phyloP scores from a whole-genome alignment of 2,888 invertebrate species.

The Drosophila ezoana region DNA sequence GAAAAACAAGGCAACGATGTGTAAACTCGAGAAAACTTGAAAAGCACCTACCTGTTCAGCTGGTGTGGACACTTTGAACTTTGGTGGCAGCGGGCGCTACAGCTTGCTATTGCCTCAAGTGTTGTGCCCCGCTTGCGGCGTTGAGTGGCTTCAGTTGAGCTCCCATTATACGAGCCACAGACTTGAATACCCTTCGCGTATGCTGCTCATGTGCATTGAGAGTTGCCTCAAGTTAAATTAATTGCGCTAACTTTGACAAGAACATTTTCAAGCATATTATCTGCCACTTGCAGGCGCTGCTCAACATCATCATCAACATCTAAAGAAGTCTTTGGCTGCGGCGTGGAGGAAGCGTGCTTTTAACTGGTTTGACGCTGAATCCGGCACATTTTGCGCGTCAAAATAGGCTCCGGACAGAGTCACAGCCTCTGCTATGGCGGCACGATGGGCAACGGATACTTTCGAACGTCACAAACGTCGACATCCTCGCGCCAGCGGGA shows the following conservation, averaged over 20 bases:
- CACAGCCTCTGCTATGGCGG: slow-evolving; percentile 86
- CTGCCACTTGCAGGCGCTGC: slow-evolving; percentile 57
- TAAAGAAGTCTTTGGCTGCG: slow-evolving; percentile 5
- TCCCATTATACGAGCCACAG: slow-evolving; percentile 43
- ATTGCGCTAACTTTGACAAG: slow-evolving; percentile 44
- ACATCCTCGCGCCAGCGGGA: slow-evolving; percentile 84
- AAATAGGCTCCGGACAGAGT: slow-evolving; percentile 87
- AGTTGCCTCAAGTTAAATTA: slow-evolving; percentile 27
- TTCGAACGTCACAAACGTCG: slow-evolving; percentile 85
- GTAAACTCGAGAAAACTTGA: slow-evolving; percentile 25
- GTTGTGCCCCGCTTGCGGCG: slow-evolving; percentile 10
- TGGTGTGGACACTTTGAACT: slow-evolving; percentile 30
- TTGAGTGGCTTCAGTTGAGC: slow-evolving; percentile 28
- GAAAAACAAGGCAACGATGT: slow-evolving; percentile 32
- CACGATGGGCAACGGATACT: slow-evolving; percentile 85
- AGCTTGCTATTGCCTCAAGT: slow-evolving; percentile 44
- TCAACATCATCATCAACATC: slow-evolving; percentile 2
- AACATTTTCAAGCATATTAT: slow-evolving; percentile 50
- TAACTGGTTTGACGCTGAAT: slow-evolving; percentile 41
- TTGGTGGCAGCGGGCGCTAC: slow-evolving; percentile 10
- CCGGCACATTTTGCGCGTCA: slow-evolving; percentile 83
- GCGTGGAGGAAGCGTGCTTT: slow-evolving; percentile 6
- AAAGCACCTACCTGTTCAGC: slow-evolving; percentile 36
- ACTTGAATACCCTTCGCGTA: slow-evolving; percentile 1
- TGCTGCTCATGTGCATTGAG: slow-evolving; percentile 16